These are phyloP conservation scores for Mystacides longicornis DNA, from an alignment of 2,888 invertebrate genomes.

Conservation along the genomic window DNA sequence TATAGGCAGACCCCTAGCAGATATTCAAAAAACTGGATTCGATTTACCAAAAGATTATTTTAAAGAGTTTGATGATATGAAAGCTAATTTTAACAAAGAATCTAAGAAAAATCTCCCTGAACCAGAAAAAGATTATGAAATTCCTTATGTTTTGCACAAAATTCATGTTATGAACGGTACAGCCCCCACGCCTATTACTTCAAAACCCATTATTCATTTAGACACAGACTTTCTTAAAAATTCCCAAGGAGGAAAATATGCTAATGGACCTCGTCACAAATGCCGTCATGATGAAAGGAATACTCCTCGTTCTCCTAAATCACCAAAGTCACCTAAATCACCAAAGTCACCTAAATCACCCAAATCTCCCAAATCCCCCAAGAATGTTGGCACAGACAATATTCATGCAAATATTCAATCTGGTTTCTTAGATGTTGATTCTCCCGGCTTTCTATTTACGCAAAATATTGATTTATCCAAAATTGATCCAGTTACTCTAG, in stretches of 20 bases:
- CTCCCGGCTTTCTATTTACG: conserved; percentile 60
- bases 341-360: conserved; percentile 52
- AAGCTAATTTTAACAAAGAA: conserved; percentile 44
- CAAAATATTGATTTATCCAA: conserved; percentile 70
- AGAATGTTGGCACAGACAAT: conserved; percentile 33
- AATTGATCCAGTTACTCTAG: conserved; percentile 63
- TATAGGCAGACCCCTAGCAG: conserved; percentile 35
- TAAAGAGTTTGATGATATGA: conserved; percentile 56
- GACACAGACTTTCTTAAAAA: conserved; percentile 36
- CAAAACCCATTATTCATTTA: conserved; percentile 36
- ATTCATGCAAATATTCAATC: conserved; percentile 39
- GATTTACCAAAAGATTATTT: conserved; percentile 68
- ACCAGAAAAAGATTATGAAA: conserved; percentile 57
- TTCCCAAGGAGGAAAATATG: conserved; percentile 32
- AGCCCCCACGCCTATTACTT: conserved; percentile 53
- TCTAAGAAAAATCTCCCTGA: conserved; percentile 37
- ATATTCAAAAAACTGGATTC: conserved; percentile 58
- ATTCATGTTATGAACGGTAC: conserved; percentile 82
- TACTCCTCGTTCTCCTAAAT: conserved; percentile 53
- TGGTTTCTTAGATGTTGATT: conserved; percentile 47
- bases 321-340: conserved; percentile 56
- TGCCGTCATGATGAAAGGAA: conserved; percentile 47
- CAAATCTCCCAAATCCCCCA: conserved; percentile 50
- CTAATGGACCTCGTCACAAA: conserved; percentile 45
- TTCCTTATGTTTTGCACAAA: conserved; percentile 79